These are phyloP conservation scores for Balaeniceps rex DNA, from an alignment of 2,113 vertebrate species.

Conservation along the genomic window DNA sequence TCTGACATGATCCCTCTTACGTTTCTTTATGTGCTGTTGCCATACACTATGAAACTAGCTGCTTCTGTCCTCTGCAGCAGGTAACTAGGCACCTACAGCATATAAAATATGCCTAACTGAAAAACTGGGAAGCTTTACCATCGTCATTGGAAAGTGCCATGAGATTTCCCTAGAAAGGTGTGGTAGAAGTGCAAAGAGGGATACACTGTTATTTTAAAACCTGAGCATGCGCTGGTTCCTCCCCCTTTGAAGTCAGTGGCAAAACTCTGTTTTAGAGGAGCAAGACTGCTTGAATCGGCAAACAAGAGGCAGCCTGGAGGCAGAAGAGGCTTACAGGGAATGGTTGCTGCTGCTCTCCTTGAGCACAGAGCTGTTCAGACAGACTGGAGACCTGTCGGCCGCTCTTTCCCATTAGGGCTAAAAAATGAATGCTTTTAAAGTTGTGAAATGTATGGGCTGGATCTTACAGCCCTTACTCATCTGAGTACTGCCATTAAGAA, in stretches of 20 bases:
- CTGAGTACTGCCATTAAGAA: slow-evolving; percentile 21
- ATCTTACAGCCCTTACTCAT: slow-evolving; percentile 29
- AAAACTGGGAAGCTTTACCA: neutral
- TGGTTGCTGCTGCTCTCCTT: neutral
- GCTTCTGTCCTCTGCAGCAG: neutral
- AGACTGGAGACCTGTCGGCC: slow-evolving; percentile 37
- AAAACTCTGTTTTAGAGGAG: neutral
- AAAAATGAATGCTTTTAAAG: slow-evolving; percentile 50
- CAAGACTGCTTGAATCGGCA: neutral
- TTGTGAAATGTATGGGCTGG: slow-evolving; percentile 37
- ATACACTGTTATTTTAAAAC: neutral
- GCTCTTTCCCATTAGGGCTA: slow-evolving; percentile 10
- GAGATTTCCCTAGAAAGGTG: neutral
- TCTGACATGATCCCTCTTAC: neutral
- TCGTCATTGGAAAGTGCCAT: neutral
- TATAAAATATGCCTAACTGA: neutral
- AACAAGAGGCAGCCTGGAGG: slow-evolving; percentile 29
- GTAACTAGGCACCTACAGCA: neutral
- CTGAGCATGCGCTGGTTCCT: neutral
- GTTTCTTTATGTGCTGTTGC: neutral
- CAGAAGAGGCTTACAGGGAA: slow-evolving; percentile 27
- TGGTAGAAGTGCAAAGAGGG: neutral
- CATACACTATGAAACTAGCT: neutral
- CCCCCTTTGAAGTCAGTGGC: slow-evolving; percentile 16
- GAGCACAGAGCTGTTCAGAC: slow-evolving; percentile 32